Base-by-base conservation (phyloP, 2,113 vertebrate species). In the Gorilla gorilla region DNA sequence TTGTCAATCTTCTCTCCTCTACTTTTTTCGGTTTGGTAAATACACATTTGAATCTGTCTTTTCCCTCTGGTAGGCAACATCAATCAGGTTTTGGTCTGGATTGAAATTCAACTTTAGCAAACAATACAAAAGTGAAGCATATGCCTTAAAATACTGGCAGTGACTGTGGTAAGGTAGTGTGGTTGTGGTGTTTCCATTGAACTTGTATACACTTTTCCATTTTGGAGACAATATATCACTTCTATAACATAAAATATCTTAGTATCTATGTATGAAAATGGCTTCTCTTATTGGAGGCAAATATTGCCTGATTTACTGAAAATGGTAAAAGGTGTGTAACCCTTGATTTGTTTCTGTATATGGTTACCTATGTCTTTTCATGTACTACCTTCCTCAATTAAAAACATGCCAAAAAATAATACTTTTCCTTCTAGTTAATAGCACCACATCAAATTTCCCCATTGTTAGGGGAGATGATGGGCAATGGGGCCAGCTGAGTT, bases 261-360 rank as follows among this genome's bases (percentile, higher is more conserved):
- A 76, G 61, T 72, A 40, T 80, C 12, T 7, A 14, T 32, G 10
- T 81, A 40, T 70, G 59, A 85, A 68, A 84, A 94, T 57, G 52
- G 11, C 20, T 73, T 89, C 95, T 95, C 87, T 91, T 88, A 7
- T 78, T 86, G 55, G 73, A 93, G 27, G 22, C 52, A 93, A 90
- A 79, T 66, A 50, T 59, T 73, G 12, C 17, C 50, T n/a, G 27
- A 57, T 91, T 96, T 88, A 80, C 30, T 89, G 64, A 75, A 96
- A 93, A n/a, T 83, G 75, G 76, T 79, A 50, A 57, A 94, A 80
- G 16, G n/a, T 81, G 27, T 50, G 8, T 85, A 85, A 72, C 0
- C 7, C 3, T 92, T 89, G n/a, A 20, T 20, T 72, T 83, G 16
- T 64, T 83, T 90, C 48, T 87, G 1, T 90, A 40, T 48, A 85